These are phyloP conservation scores for Tychaedon coryphoeus DNA, from an alignment of 2,113 vertebrate species.

Conservation along the genomic window DNA sequence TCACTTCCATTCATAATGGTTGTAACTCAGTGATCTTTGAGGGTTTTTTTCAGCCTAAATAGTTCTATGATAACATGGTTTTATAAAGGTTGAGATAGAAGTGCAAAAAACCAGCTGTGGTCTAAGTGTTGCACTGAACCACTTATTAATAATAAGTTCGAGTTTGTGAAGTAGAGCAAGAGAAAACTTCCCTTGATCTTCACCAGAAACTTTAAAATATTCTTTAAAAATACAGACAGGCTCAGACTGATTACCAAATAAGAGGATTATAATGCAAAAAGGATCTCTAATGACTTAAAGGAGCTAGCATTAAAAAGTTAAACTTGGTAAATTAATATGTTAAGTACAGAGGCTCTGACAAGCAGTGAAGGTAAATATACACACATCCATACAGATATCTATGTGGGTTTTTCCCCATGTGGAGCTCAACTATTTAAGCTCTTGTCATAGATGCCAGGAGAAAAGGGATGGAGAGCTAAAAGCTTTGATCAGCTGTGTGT, in stretches of 20 bases:
- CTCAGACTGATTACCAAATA: constrained; percentile 57
- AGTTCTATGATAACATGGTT: not conserved
- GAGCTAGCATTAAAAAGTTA: constrained; percentile 45
- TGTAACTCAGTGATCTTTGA: not conserved
- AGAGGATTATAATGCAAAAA: constrained; percentile 53
- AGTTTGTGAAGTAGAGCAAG: constrained; percentile 41
- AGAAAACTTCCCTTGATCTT: constrained; percentile 50
- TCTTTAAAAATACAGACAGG: not conserved
- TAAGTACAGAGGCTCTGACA: constrained; percentile 38
- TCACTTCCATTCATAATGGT: not conserved
- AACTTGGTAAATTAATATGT: constrained; percentile 47
- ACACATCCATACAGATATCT: not conserved
- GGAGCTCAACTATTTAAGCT: constrained; percentile 34
- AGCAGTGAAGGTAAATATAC: not conserved
- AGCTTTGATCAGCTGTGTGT: constrained; percentile 38
- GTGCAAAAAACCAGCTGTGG: not conserved
- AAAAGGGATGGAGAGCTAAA: not conserved
- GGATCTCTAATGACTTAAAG: constrained; percentile 36
- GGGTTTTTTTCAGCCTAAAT: not conserved
- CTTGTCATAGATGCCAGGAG: constrained; percentile 26
- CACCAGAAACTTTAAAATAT: not conserved
- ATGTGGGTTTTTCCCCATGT: not conserved
- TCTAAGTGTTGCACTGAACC: not conserved
- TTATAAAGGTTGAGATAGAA: not conserved
- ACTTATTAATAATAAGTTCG: not conserved